Evolutionary conservation across 2,797 vertebrate species (phyloP), one percentile per base, ranked within the genome.

Genomic region (Lepus oiostolus): DNA sequence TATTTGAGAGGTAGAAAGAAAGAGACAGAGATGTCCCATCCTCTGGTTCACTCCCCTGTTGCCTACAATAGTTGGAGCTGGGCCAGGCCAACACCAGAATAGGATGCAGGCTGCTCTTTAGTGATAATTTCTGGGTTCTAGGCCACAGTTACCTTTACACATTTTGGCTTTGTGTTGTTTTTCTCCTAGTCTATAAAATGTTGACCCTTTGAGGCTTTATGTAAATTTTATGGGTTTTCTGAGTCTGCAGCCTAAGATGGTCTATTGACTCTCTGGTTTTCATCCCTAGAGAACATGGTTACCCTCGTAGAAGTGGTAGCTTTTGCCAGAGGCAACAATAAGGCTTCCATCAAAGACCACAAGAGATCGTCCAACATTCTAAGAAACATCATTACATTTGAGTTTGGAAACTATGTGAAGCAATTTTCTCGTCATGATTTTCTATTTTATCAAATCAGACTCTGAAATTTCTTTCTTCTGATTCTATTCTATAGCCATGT

Each of bases 221-320:
- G 5, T 93, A 62, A 30, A 47, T 92, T 67, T 93, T 89, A 38
- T 68, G 71, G 71, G 54, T 96, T 94, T 95, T 95, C 12, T 79
- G 26, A 76, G 26, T 71, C 22, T 24, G 0, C 60, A 28, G 47
- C 58, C 32, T 7, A 17, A 93, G 76, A 68, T 72, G 42, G 42
- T 93, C 1, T 52, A 11, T 91, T 54, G 26, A 77, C n/a, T 90
- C 28, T 58, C 50, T 77, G n/a, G 10, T 88, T 47, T 47, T 47
- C 42, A 47, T 47, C 42, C 82, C 30, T 75, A 70, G 42, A 87
- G 24, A 79, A 13, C 24, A 67, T 76, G 76, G 16, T 22, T 30
- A 54, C 42, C 32, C 21, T 22, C 17, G 3, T 90, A 47, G 54
- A 88, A 47, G n/a, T 60, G 35, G 32, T 21, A 62, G 13, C 0